These are phyloP conservation scores for Papilio xuthus DNA, from an alignment of 1,140 invertebrate species.

Conservation along the genomic window DNA sequence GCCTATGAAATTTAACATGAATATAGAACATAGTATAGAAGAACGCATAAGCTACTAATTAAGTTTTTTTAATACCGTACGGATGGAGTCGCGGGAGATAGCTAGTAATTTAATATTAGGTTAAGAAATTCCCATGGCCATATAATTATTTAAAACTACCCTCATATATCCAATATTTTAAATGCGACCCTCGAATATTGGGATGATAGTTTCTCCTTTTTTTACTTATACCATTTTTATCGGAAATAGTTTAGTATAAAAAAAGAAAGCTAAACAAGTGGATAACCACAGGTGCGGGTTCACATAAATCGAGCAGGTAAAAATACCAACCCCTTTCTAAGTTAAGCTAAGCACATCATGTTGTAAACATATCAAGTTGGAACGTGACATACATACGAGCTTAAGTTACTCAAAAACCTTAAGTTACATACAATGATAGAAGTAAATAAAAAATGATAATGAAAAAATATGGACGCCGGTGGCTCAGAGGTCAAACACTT, in stretches of 20 bases:
- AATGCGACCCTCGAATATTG: neutral
- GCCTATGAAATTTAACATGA: no score
- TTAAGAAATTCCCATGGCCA: neutral
- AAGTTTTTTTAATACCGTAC: no score
- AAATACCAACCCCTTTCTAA: slow-evolving; percentile 55
- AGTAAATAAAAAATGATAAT: neutral
- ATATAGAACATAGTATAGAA: no score
- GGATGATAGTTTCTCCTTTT: neutral
- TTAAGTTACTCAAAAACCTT: neutral
- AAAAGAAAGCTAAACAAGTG: slow-evolving; percentile 35
- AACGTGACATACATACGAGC: slow-evolving; percentile 12
- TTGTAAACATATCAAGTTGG: neutral
- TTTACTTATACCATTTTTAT: slow-evolving; percentile 10
- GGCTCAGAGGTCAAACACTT: no score
- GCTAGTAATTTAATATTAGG: slow-evolving; percentile 7
- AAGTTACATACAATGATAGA: neutral
- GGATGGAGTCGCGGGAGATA: no score
- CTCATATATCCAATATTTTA: slow-evolving; percentile 3
- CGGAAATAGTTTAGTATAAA: slow-evolving; percentile 31
- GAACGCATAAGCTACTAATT: no score
- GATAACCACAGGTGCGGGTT: slow-evolving; percentile 50
- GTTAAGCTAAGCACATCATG: slow-evolving; percentile 31
- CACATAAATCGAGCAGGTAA: slow-evolving; percentile 58
- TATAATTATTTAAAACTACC: slow-evolving; percentile 8
- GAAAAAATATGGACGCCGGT: neutral